A percentile compares a stretch with the other conserved stretches of the same genome.
phyloP scores from a whole-genome alignment of 2,797 vertebrate genomes.

The Neoniphon sammara region DNA sequence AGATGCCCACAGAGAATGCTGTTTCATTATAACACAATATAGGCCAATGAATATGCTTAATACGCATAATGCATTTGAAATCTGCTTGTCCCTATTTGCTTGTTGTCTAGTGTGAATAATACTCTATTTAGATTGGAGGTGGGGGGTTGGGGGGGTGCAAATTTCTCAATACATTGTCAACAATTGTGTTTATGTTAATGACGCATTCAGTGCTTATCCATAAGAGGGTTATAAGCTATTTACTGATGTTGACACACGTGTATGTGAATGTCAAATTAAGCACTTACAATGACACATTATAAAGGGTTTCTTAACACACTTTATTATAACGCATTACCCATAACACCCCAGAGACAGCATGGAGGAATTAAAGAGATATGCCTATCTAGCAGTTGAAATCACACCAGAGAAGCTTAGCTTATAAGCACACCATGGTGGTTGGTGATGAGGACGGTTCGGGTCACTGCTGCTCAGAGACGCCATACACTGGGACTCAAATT shows the following conservation, averaged over 20 bases:
- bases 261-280: too few relatives aligned
- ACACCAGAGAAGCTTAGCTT: too few relatives aligned
- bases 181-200: too few relatives aligned
- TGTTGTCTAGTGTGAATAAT: slow-evolving; percentile 18
- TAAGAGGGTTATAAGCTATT: too few relatives aligned
- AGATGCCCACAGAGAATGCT: slow-evolving; percentile 35
- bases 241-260: too few relatives aligned
- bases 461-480: slow-evolving; percentile 35
- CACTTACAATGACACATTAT: too few relatives aligned
- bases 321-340: not conserved
- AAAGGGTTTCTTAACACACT: not conserved
- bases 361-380: not conserved
- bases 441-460: slow-evolving; percentile 32
- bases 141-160: too few relatives aligned
- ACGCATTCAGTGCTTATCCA: too few relatives aligned
- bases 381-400: not conserved
- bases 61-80: slow-evolving; percentile 44
- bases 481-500: not conserved
- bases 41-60: slow-evolving; percentile 44
- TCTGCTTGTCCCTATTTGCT: slow-evolving; percentile 26
- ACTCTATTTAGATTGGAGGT: too few relatives aligned
- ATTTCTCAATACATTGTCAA: too few relatives aligned
- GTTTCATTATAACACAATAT: slow-evolving; percentile 56
- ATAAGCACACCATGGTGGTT: too few relatives aligned
- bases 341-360: not conserved